phyloP scores from a whole-genome alignment of 1,140 invertebrate species.

The Euwallacea fornicatus region DNA sequence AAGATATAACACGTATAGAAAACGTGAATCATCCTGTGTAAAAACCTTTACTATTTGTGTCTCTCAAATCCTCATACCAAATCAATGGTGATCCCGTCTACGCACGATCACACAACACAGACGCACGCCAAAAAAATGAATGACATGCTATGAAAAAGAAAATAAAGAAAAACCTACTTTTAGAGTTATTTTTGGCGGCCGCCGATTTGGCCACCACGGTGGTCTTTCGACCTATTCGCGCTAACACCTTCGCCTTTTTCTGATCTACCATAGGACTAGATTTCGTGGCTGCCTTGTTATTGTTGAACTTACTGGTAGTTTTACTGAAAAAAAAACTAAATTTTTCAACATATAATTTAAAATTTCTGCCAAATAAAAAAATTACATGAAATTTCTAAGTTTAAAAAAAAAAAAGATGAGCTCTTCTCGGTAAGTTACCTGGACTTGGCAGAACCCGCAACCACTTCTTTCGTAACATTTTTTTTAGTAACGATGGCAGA shows the following conservation, averaged over 20 bases:
- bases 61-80: not conserved
- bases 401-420: not conserved
- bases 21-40: too few species aligned
- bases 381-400: not conserved
- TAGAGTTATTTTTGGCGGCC: slow-evolving; percentile 14
- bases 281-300: slow-evolving; percentile 31
- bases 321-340: slow-evolving; percentile 8
- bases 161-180: slow-evolving; percentile 33
- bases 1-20: too few species aligned
- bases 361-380: not conserved
- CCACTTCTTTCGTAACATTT: slow-evolving; percentile 22
- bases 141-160: slow-evolving; percentile 1
- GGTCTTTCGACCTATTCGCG: slow-evolving; percentile 49
- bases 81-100: slow-evolving; percentile 24
- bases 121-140: not conserved
- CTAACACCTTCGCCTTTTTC: slow-evolving; percentile 52
- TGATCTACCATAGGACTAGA: slow-evolving; percentile 48
- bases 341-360: not conserved
- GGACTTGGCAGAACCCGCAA: not conserved
- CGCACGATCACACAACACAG: slow-evolving; percentile 8
- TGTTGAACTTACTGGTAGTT: slow-evolving; percentile 1
- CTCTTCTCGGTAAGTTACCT: not conserved
- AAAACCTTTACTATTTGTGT: not conserved
- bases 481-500: slow-evolving; percentile 23
- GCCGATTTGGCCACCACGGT: slow-evolving; percentile 28